A percentile compares a stretch with the other conserved stretches of the same genome.
These are phyloP conservation scores for Tachina fera DNA, from an alignment of 2,888 invertebrate species.

Conservation along the genomic window DNA sequence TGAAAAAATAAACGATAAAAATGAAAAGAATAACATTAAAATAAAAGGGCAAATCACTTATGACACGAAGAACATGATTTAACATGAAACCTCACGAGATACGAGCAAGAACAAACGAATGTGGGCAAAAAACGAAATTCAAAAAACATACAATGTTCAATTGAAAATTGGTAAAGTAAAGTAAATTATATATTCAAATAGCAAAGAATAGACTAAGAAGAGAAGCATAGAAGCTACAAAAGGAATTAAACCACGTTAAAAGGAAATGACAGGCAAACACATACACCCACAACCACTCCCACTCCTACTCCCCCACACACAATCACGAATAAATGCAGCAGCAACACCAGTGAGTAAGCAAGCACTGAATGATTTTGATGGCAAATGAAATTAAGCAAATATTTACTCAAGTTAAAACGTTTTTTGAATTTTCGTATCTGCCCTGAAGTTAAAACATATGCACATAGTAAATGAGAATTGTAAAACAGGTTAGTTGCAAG, in stretches of 20 bases:
- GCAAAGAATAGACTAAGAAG: constrained; percentile 65
- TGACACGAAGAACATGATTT: constrained; percentile 60
- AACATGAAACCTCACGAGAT: constrained; percentile 63
- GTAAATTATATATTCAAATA: constrained; percentile 71
- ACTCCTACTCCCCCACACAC: background rate
- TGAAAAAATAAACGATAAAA: constrained; percentile 46
- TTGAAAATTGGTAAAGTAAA: constrained; percentile 70
- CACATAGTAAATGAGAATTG: background rate
- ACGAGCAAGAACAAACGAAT: constrained; percentile 41
- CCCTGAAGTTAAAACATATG: constrained; percentile 16
- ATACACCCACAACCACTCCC: background rate
- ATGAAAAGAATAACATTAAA: constrained; percentile 65
- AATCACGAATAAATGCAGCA: constrained; percentile 36
- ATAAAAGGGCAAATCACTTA: constrained; percentile 71
- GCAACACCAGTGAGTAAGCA: constrained; percentile 18
- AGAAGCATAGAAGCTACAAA: constrained; percentile 24
- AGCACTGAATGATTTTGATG: constrained; percentile 62
- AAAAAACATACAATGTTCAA: constrained; percentile 61
- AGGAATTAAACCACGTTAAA: constrained; percentile 58
- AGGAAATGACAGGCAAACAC: constrained; percentile 14
- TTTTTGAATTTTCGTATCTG: constrained; percentile 50
- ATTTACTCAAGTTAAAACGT: constrained; percentile 70
- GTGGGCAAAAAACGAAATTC: constrained; percentile 23
- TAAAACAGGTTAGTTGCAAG: background rate
- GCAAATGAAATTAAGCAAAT: constrained; percentile 71